Base-by-base conservation (phyloP, 2,888 invertebrate species). In the Cephalotes varians region DNA sequence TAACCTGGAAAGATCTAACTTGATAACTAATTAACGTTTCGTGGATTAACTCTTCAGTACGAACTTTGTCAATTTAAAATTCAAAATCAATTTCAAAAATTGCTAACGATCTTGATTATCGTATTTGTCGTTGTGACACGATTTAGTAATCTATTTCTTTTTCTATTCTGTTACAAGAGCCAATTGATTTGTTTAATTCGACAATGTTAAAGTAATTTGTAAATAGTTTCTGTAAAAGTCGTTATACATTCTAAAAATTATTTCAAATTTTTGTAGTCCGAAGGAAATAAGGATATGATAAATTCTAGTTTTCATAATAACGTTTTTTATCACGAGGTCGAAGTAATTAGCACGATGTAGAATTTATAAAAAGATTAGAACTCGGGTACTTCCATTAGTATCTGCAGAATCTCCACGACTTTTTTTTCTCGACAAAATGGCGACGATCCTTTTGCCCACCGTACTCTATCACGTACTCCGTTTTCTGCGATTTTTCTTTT, bases 1-100 rank as follows among this genome's bases (percentile, higher is more conserved):
- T 86, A 88, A 90, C 86, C 87, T 90, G 90, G 73, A 90, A 88
- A 74, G 54, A 82, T 89, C 89, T 88, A 86, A 88, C 85, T 90
- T 77, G 89, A 83, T 79, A n/a, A 85, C 86, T 92, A 92, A 90
- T 90, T 72, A 71, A 72, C 72, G 7, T 58, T 58, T 72, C 58
- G 67, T 77, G 74, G 69, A 21, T 51, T 54, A 71, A 83, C 84
- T 73, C 84, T 72, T 84, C 86, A 65, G 34, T 81, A 64, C 18
- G 40, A 64, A 65, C 15, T 65, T 74, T n/a, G 15, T 2, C 67
- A 67, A 28, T 82, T 21, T 69, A 71, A 77, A 34, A 34, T 69
- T 51, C 28, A 69, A 12, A n/a, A n/a, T n/a, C n/a, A n/a, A n/a
- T n/a, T 71, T 54, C 67, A 44, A 56, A 65, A 54, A 40, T 69